Evolutionary conservation across 2,113 vertebrate genomes (phyloP), one percentile per base, ranked within the genome.

Genomic region (Syngnathus scovelli): DNA sequence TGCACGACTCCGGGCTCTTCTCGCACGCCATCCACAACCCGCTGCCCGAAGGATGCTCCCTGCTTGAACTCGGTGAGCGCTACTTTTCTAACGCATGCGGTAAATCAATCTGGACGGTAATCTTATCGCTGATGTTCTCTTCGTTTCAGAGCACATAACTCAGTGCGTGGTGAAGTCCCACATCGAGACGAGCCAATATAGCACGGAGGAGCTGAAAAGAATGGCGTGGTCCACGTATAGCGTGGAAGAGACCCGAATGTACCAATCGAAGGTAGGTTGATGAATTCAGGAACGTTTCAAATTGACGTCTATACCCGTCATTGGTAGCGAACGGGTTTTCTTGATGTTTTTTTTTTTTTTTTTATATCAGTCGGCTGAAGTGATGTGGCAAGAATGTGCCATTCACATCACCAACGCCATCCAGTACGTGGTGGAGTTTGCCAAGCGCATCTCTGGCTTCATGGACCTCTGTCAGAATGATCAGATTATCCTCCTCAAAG

Each of bases 401-500:
- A 73, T 92, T 76, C 94, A 95, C 80, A 89, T 96, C 83, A 95
- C 94, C 80, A 94, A 93, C 1, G 93, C 94, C 83, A 93, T 95
- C 87, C 94, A 96, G 89, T 96, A 95, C 52, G 93, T 96, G 76
- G 95, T 95, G 66, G 94, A 95, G 89, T 96, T 95, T 0, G 95
- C 95, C 86, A 95, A 96, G 81, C 93, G 90, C 74, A 93, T 96
- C 74, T 78, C 92, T 1, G 94, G 95, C 82, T 96, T 96, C 90
- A 93, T 96, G 94, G 95, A 96, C 78, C 92, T 96, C 71, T 94
- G 92, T 87, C 95, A 96, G 88, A 96, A 96, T 0, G 95, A 96
- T 88, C 95, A 96, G 84, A 96, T 96, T 73, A 93, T 96, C 74
- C 94, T 96, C 56, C 94, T 96, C 72, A 96, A 96, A 94, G 93